Evolutionary conservation across 2,797 vertebrate species (phyloP), one percentile per base, ranked within the genome.

Genomic region (Pagetopsis macropterus): DNA sequence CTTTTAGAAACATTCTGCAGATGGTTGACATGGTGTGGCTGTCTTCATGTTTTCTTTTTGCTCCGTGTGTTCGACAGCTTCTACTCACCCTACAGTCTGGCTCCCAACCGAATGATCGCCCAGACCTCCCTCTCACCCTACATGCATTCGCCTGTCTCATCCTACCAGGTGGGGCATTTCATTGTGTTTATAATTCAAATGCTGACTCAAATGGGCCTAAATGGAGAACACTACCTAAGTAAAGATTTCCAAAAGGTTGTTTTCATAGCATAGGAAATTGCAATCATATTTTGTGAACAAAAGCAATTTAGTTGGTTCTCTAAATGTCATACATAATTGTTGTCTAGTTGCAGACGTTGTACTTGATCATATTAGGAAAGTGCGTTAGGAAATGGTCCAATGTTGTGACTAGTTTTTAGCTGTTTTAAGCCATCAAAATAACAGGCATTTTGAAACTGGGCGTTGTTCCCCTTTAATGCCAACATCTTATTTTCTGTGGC

Each of bases 121-220:
- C 97, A 97, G 94, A 94, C 96, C 2, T 95, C 96, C 3, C 94
- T 98, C 61, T 95, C 95, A 9, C 97, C 97, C 0, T 98, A 97
- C 90, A 95, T 99, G 89, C 96, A 97, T 76, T 97, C 97, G 78
- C 96, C 97, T 0, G 94, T 98, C 76, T 97, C 97, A 72, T 96
- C 96, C 46, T 98, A 97, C 93, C 97, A 97, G 97, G 97, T 99
- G 60, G 61, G 83, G 51, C 70, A 23, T 78, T 65, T 71, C 16
- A 57, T n/a, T 37, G 3, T 44, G 21, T 63, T 65, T 60, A 31
- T 59, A 9, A 65, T 60, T 55, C 6, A 64, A 49, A 60, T 21
- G 68, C 2, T 43, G 54, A 46, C 21, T 75, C 60, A 44, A 50
- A 59, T 64, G 23, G 48, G n/a, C 11, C 16, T n/a, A 17, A 12